Evolutionary conservation across 2,113 vertebrate species (phyloP), one percentile per base, ranked within the genome.

Genomic region (Rhinopomastus cyanomelas): DNA sequence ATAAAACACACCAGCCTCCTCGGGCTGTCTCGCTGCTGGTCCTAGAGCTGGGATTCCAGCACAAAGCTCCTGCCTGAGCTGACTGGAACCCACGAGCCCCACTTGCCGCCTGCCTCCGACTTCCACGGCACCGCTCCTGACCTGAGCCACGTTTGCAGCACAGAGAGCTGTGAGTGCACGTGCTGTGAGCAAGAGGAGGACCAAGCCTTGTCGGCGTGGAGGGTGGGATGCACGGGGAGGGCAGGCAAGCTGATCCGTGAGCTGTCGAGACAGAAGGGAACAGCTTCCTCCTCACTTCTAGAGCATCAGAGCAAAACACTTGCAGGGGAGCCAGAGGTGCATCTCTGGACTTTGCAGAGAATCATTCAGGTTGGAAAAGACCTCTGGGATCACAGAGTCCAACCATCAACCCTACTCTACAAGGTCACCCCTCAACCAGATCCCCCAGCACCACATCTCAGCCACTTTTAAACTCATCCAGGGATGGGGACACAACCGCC

Each of bases 1-100:
- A 61, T 66, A 60, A 93, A 95, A 90, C 37, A 66, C 16, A 60
- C 59, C 71, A 42, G 69, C 20, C 34, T 75, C 78, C 42, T 71
- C 68, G 51, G 1, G 86, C 55, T 64, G 48, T 42, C 81, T 81
- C 6, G 53, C 62, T 90, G 18, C 77, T 76, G 51, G 52, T 27
- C 65, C 65, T 84, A 49, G n/a, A 42, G 69, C 65, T 65, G 83
- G 48, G 87, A 92, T 61, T 75, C 62, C 77, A 52, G 36, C 30
- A 51, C n/a, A 42, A n/a, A 66, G 74, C 62, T 89, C 14, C 39
- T 46, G 17, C 3, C 52, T n/a, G 65, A 61, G 20, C 14, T 36
- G 10, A 10, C 25, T 68, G 49, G 8, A 26, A 8, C 44, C 4
- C 48, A 42, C 0, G 1, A 17, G 9, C 21, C 36, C 27, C 19